Evolutionary conservation across 1,140 invertebrate species (phyloP).

Genomic region (Andricus grossulariae): DNA sequence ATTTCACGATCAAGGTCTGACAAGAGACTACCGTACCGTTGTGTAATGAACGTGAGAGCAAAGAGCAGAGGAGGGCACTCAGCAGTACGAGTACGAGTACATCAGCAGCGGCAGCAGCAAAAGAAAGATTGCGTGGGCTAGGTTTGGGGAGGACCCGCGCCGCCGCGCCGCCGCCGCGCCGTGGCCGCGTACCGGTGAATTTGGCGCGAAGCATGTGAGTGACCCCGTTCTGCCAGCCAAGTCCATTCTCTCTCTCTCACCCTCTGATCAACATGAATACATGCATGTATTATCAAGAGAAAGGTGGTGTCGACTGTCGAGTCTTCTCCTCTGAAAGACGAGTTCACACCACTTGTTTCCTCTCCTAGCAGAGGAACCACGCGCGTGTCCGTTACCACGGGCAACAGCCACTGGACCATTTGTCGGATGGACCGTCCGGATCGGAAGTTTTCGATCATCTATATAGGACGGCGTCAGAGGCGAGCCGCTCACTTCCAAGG

Average conservation of each 20-base stretch:
- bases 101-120: too few relatives aligned
- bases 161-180: too few relatives aligned
- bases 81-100: too few relatives aligned
- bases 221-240: constrained; percentile 8
- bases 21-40: constrained; percentile 13
- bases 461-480: too few relatives aligned
- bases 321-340: neutral
- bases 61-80: neutral
- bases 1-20: constrained; percentile 25
- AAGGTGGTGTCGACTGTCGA: constrained; percentile 10
- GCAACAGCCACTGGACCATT: constrained; percentile 1
- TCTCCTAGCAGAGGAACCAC: too few relatives aligned
- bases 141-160: neutral
- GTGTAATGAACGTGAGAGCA: constrained; percentile 24
- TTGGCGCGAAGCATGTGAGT: constrained; percentile 27
- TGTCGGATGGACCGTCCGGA: too few relatives aligned
- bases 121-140: constrained; percentile 4
- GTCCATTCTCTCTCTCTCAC: constrained; percentile 3
- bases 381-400: constrained; percentile 5
- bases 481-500: too few relatives aligned
- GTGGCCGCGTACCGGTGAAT: constrained; percentile 1
- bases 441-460: too few relatives aligned
- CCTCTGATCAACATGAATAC: neutral
- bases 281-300: constrained; percentile 22
- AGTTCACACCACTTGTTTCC: neutral